These are phyloP conservation scores for Drosophila peninsularis DNA, from an alignment of 2,888 invertebrate species.

Conservation along the genomic window DNA sequence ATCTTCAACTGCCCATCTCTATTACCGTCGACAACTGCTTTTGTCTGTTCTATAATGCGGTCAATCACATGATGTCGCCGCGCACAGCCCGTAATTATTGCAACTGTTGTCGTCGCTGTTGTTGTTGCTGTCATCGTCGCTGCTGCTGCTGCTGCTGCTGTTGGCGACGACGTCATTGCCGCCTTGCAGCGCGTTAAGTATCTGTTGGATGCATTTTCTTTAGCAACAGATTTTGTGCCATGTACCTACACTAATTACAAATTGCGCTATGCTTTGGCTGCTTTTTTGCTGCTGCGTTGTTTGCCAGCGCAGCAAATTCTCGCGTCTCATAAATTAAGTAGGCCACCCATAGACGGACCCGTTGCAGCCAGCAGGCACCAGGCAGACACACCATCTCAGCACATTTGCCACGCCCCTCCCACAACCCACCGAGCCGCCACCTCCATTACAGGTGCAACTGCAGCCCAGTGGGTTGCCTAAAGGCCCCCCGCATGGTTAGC, in stretches of 20 bases:
- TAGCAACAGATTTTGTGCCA: slow-evolving; percentile 63
- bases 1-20: background rate
- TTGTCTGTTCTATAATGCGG: slow-evolving; percentile 59
- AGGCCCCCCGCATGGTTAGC: slow-evolving; percentile 34
- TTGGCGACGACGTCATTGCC: slow-evolving; percentile 43
- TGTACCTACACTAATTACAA: slow-evolving; percentile 77
- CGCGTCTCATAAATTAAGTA: slow-evolving; percentile 80
- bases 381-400: slow-evolving; percentile 45
- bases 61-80: slow-evolving; percentile 73
- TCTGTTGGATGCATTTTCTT: slow-evolving; percentile 66
- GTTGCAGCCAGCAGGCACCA: slow-evolving; percentile 2
- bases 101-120: slow-evolving; percentile 40
- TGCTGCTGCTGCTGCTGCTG: slow-evolving; percentile 24
- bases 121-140: slow-evolving; percentile 9
- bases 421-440: background rate
- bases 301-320: slow-evolving; percentile 69
- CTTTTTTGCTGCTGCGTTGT: slow-evolving; percentile 25
- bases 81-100: slow-evolving; percentile 57
- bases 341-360: slow-evolving; percentile 72
- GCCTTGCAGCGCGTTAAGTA: slow-evolving; percentile 61
- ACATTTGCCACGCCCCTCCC: slow-evolving; percentile 5
- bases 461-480: slow-evolving; percentile 57
- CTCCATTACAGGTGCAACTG: slow-evolving; percentile 45
- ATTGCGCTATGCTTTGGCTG: slow-evolving; percentile 66
- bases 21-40: slow-evolving; percentile 21